Evolutionary conservation across 2,888 invertebrate species (phyloP), one percentile per base, ranked within the genome.

Genomic region (Hofmannophila pseudospretella): DNA sequence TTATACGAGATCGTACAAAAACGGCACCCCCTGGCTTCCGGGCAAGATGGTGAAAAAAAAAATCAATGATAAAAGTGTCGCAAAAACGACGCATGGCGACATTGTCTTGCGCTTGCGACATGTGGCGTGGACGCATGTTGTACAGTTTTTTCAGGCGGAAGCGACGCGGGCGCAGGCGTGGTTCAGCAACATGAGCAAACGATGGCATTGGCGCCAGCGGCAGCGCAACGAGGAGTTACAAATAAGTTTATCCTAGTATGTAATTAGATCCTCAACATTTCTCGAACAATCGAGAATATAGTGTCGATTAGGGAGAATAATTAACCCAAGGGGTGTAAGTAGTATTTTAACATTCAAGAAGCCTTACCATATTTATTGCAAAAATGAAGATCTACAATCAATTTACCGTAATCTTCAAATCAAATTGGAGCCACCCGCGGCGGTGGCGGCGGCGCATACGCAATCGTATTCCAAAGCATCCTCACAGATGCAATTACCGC

Each of bases 391-490:
- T 20, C 33, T 34, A 36, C 41, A 37, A 41, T 41, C 41, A 43
- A 54, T 54, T 13, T 47, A 47, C 42, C 36, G 34, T 46, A 47
- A 50, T 47, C 44, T 49, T 27, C 26, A 30, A 45, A 46, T 49
- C 42, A 41, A 38, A 47, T 5, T 46, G 38, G 32, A 42, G 54
- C 68, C 75, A 64, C 74, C 76, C 72, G 76, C 72, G 60, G 73
- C 68, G 74, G 51, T 36, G 47, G 40, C 54, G 54, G 76, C 72
- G 60, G 73, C 68, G 74, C 51, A 36, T 47, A 41, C 54, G 54
- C 62, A 54, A 45, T 42, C 49, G n/a, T 13, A 41, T 34, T 36
- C 35, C 51, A 44, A 49, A 54, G 51, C 53, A 2, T 56, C 54
- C 23, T n/a, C 50, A 41, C 56, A 42, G 48, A 41, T 41, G 51